phyloP scores from a whole-genome alignment of 2,797 vertebrate genomes.

The Chrysocyon brachyurus region DNA sequence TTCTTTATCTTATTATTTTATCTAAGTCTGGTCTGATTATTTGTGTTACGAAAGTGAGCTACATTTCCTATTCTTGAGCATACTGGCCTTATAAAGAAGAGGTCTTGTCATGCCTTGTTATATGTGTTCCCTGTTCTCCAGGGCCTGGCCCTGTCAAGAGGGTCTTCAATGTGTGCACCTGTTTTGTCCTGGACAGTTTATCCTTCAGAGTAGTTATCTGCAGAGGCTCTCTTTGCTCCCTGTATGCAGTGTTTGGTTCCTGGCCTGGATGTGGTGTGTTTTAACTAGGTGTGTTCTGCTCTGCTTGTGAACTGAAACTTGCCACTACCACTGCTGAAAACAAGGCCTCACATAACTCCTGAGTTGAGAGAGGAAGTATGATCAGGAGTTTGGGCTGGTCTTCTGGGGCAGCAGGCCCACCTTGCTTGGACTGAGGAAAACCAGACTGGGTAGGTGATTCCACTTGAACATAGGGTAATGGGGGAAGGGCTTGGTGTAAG shows the following conservation, averaged over 20 bases:
- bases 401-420: not conserved
- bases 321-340: not conserved
- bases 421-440: not conserved
- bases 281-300: not conserved
- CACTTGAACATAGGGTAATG: not conserved
- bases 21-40: not conserved
- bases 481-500: not conserved
- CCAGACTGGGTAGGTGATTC: not conserved
- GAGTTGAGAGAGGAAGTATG: not conserved
- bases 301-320: not conserved
- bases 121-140: not conserved
- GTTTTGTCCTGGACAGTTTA: not conserved
- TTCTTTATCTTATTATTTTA: not conserved
- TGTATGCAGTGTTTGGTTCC: not conserved
- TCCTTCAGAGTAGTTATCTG: not conserved
- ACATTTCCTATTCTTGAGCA: not conserved
- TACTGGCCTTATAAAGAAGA: not conserved
- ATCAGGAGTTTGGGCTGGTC: not conserved
- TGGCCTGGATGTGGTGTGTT: not conserved
- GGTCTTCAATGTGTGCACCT: not conserved
- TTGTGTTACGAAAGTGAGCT: not conserved
- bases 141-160: not conserved
- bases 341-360: not conserved
- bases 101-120: not conserved
- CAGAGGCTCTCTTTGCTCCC: not conserved